phyloP scores from a whole-genome alignment of 2,888 invertebrate genomes.

The Eristalis intricaria region DNA sequence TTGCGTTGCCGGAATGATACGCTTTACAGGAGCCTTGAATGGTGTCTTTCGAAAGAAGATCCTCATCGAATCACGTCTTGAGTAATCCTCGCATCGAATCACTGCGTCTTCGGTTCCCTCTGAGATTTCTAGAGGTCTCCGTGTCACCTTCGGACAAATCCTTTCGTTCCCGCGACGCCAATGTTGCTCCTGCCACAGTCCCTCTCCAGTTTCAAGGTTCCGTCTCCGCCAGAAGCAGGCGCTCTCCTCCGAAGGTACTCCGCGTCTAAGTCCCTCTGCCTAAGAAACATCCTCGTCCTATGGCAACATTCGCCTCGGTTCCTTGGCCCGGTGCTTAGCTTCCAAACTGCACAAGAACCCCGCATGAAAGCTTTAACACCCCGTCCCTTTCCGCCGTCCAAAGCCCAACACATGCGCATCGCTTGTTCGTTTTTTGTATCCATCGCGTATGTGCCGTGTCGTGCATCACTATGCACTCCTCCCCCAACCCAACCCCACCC shows the following conservation, averaged over 20 bases:
- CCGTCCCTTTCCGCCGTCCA: neutral
- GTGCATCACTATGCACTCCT: constrained; percentile 62
- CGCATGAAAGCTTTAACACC: neutral
- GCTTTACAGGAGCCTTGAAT: too few species aligned
- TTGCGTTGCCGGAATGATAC: too few species aligned
- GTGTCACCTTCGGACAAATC: too few species aligned
- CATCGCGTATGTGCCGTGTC: constrained; percentile 7
- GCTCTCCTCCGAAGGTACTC: neutral
- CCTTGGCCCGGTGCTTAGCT: neutral
- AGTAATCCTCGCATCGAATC: too few species aligned
- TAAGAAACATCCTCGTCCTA: neutral
- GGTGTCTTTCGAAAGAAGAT: too few species aligned
- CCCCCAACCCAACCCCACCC: constrained; percentile 2
- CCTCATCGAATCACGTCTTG: too few species aligned
- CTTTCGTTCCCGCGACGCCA: too few species aligned
- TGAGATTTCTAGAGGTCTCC: too few species aligned
- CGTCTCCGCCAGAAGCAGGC: too few species aligned
- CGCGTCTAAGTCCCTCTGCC: neutral
- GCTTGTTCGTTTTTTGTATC: constrained; percentile 39
- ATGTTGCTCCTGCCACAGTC: too few species aligned
- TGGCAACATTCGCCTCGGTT: constrained; percentile 50
- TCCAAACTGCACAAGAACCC: constrained; percentile 18
- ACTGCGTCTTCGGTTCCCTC: too few species aligned
- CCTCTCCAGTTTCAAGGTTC: too few species aligned
- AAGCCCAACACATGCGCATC: constrained; percentile 58